Evolutionary conservation across 2,888 invertebrate species (phyloP), one percentile per base, ranked within the genome.

Genomic region (Caenorhabditis sulstoni): DNA sequence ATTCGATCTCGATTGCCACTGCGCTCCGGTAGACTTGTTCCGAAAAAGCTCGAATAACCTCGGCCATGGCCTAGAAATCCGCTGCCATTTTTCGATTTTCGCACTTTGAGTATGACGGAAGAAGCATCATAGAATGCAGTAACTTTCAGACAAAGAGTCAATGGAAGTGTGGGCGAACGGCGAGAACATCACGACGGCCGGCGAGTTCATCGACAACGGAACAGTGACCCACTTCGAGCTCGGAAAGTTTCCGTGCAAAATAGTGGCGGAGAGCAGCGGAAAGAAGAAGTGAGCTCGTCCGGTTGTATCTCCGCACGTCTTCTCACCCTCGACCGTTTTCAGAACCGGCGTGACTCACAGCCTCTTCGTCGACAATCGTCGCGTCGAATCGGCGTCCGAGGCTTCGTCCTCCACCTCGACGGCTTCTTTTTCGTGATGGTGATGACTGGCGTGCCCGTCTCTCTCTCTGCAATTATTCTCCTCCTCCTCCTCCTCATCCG

Each of bases 181-280:
- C 16, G 90, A 92, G 81, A 92, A 93, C 89, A 91, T 94, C 11
- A 94, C 94, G 82, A 93, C 93, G 0, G 93, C 93, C 87, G 94
- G 93, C 61, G 94, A 94, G 87, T 96, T 96, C 90, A 94, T 94
- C 9, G 94, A 95, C 82, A 94, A 94, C 62, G 96, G 96, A 20
- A 95, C 95, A 0, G 94, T 95, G 91, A 95, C 95, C 61, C 93
- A 93, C 83, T 96, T 96, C 90, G 91, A 92, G 57, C 90, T 94
- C 11, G 93, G 92, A 3, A 86, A 86, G 11, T 87, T 87, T 35
- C 87, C 90, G 22, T 89, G 90, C 53, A 81, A 76, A 23, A 84
- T 85, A 23, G 44, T 58, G 0, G 79, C 84, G 8, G 58, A 62
- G 20, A 78, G 81, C 53, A 82, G 82, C 53, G 82, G 84, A 53